These are phyloP conservation scores for Acropora tenuis DNA, from an alignment of 64 coral and sea anemone genomes.

Conservation along the genomic window DNA sequence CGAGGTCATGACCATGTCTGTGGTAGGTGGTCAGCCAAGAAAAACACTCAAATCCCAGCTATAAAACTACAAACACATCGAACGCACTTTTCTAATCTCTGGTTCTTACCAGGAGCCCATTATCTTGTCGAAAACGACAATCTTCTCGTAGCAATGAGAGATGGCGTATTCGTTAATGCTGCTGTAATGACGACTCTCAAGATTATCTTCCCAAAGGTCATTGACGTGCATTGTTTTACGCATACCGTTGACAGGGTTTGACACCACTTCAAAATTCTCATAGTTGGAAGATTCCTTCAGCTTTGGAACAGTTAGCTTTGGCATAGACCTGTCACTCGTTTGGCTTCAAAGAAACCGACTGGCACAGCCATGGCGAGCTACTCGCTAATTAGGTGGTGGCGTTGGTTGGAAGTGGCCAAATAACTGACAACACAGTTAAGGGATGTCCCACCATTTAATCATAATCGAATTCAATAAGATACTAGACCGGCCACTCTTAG, in stretches of 20 bases:
- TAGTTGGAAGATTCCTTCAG: background rate
- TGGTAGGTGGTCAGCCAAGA: too few species aligned
- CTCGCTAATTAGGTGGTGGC: constrained; percentile 63
- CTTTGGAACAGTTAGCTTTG: background rate
- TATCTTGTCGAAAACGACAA: too few species aligned
- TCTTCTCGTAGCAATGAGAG: too few species aligned
- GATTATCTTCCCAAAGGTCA: constrained; percentile 20
- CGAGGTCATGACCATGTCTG: too few species aligned
- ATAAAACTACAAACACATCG: too few species aligned
- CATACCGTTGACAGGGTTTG: background rate
- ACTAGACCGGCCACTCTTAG: constrained; percentile 42
- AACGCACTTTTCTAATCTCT: too few species aligned
- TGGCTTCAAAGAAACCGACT: constrained; percentile 49
- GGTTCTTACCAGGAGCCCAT: too few species aligned
- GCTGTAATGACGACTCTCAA: constrained; percentile 36
- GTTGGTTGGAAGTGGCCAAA: constrained; percentile 70
- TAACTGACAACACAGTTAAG: too few species aligned
- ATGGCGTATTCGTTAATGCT: too few species aligned
- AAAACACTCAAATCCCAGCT: too few species aligned
- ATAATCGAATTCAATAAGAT: constrained; percentile 2
- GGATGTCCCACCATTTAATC: constrained; percentile 60
- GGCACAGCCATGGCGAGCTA: constrained; percentile 52
- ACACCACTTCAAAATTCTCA: background rate
- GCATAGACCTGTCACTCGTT: constrained; percentile 44
- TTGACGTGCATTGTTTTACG: constrained; percentile 13